Evolutionary conservation across 1,140 invertebrate species (phyloP), one percentile per base, ranked within the genome.

Genomic region (Pseudomyrmex flavicornis): DNA sequence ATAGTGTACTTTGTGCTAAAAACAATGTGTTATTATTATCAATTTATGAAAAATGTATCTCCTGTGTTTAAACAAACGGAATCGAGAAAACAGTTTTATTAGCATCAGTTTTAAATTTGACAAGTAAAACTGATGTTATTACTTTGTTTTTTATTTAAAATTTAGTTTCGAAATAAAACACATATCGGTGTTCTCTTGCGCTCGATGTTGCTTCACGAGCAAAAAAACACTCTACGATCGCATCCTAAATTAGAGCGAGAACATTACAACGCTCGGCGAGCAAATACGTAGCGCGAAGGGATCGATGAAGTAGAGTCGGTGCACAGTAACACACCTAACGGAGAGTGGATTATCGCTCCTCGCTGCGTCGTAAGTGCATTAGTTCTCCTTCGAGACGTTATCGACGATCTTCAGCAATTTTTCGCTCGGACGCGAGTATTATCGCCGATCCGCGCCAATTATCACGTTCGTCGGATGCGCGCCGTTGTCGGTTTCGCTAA

Each of bases 281-380:
- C 20, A 58, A 70, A 22, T 35, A 35, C 52, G 75, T 46, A 4
- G 10, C 4, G 35, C 62, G 62, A 69, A 7, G 5, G 52, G 54
- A 44, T 80, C 22, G 22, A 80, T 61, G 66, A 70, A 50, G n/a
- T 79, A 44, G 54, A 58, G 76, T 61, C 66, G 66, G n/a, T 72
- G 54, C 44, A 35, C 35, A 35, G 76, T 70, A 80, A 72, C 76
- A 50, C 46, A 80, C 44, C 72, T 72, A 80, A 72, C 76, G 20
- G 35, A 66, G 59, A 80, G 66, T 80, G 76, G 54, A 80, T 80
- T 80, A 80, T 48, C 76, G 68, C 68, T 80, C 35, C 35, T 35
- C 69, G 26, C 12, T 80, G 65, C 66, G 12, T 20, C 54, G 56
- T 80, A 80, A 70, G 54, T 72, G 20, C 54, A 80, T 80, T 70